Evolutionary conservation across 1,140 invertebrate species (phyloP), one percentile per base, ranked within the genome.

Genomic region (Zaprionus lachaisei): DNA sequence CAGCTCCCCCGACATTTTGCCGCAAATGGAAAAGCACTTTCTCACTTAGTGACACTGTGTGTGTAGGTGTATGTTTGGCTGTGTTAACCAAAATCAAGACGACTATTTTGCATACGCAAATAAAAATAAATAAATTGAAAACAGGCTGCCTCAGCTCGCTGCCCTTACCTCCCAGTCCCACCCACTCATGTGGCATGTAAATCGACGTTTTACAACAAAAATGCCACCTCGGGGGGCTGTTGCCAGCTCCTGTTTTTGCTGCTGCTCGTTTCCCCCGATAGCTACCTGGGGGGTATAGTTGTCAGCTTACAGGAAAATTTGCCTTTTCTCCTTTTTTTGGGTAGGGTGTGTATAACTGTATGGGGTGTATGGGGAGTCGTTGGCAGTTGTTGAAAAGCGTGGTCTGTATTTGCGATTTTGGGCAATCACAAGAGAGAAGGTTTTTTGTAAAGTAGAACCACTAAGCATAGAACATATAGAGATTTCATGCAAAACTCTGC

Each of bases 51-150:
- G 49, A 24, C 15, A 61, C 15, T 51, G 17, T 37, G 34, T 31
- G 22, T 3, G 22, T 15, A 20, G n/a, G 41, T 63, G 38, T 49
- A 31, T 63, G 38, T 49, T 38, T 49, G 15, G 61, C 57, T 67
- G 56, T 68, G 66, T 56, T 81, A 78, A 68, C 82, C 82, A 81
- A 85, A 84, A 81, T 84, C 81, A 84, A 84, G 82, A 82, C 82
- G 72, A 80, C 77, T 87, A 83, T 87, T 86, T 86, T 86, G 83
- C 83, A 86, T 87, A 86, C 72, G 72, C 66, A 86, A 86, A 86
- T 83, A 86, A 87, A 87, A 87, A 79, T 87, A 86, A 87, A 86
- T 86, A 86, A 86, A 86, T 86, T 86, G 83, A 86, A 86, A 86
- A 87, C 77, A 24, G 41, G 26, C 55, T 24, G 17, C 15, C 24